These are phyloP conservation scores for Rhadinocentrus ornatus DNA, from an alignment of 2,797 vertebrate genomes.

Conservation along the genomic window DNA sequence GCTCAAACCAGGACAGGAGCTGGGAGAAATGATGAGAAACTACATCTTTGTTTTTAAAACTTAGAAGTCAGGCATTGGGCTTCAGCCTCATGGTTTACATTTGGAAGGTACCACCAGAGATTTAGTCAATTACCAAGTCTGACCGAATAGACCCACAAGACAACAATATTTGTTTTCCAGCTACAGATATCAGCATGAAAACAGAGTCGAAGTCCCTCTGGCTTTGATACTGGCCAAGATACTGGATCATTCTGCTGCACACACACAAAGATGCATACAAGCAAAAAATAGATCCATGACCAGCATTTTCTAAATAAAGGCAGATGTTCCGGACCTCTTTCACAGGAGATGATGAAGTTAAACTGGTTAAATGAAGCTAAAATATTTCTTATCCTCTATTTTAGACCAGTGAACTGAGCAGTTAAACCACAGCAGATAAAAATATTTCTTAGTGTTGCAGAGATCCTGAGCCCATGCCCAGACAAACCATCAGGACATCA, in stretches of 20 bases:
- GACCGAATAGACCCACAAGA: slow-evolving; percentile 54
- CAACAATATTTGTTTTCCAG: slow-evolving; percentile 63
- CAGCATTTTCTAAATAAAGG: slow-evolving; percentile 52
- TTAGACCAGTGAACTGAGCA: slow-evolving; percentile 23
- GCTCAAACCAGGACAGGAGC: slow-evolving; percentile 44
- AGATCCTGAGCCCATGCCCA: slow-evolving; percentile 10
- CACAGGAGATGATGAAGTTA: slow-evolving; percentile 49
- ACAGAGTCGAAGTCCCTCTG: slow-evolving; percentile 54
- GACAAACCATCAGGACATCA: slow-evolving; percentile 9
- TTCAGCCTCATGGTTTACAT: slow-evolving; percentile 26
- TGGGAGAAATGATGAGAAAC: slow-evolving; percentile 45
- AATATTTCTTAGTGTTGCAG: slow-evolving; percentile 45
- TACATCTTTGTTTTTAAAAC: slow-evolving; percentile 47
- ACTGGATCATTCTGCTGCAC: slow-evolving; percentile 19
- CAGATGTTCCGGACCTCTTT: slow-evolving; percentile 48
- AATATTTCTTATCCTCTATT: slow-evolving; percentile 51
- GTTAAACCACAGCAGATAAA: slow-evolving; percentile 34
- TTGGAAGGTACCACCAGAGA: slow-evolving; percentile 41
- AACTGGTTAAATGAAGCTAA: slow-evolving; percentile 18
- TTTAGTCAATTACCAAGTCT: slow-evolving; percentile 53
- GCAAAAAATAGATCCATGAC: slow-evolving; percentile 35
- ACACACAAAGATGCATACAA: slow-evolving; percentile 15
- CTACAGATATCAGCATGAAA: slow-evolving; percentile 62
- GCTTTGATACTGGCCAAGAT: slow-evolving; percentile 23
- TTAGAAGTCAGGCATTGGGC: slow-evolving; percentile 55